These are phyloP conservation scores for Pristiophorus japonicus DNA, from an alignment of 2,113 vertebrate species.

Conservation along the genomic window DNA sequence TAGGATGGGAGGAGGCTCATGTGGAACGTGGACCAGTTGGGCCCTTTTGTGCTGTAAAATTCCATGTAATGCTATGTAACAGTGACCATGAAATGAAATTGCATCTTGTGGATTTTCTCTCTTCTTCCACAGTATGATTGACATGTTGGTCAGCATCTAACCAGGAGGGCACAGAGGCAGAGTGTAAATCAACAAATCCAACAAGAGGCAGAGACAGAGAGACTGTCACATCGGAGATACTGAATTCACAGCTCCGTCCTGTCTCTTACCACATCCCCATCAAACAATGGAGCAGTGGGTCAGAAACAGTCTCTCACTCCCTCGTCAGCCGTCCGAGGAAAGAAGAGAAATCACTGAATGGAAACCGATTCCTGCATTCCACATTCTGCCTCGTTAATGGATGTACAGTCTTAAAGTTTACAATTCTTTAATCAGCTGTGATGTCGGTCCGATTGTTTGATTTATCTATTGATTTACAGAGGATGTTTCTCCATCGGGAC, in stretches of 20 bases:
- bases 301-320: background rate
- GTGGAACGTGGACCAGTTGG: background rate
- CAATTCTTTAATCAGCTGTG: background rate
- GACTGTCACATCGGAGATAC: background rate
- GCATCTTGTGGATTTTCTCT: background rate
- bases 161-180: background rate
- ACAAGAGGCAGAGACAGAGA: background rate
- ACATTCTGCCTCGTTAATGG: background rate
- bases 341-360: background rate
- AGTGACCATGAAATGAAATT: background rate
- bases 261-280: background rate
- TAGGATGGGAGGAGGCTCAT: background rate
- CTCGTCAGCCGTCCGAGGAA: background rate
- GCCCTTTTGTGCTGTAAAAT: background rate
- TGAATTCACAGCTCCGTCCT: background rate
- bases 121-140: slow-evolving; percentile 25
- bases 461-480: background rate
- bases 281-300: background rate
- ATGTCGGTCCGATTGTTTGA: background rate
- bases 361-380: background rate
- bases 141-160: slow-evolving; percentile 24
- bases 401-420: background rate
- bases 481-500: background rate
- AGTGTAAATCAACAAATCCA: background rate
- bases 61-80: background rate